Conservation (phyloP, 2,113 vertebrate species). For the Myrmecophaga tridactyla region DNA sequence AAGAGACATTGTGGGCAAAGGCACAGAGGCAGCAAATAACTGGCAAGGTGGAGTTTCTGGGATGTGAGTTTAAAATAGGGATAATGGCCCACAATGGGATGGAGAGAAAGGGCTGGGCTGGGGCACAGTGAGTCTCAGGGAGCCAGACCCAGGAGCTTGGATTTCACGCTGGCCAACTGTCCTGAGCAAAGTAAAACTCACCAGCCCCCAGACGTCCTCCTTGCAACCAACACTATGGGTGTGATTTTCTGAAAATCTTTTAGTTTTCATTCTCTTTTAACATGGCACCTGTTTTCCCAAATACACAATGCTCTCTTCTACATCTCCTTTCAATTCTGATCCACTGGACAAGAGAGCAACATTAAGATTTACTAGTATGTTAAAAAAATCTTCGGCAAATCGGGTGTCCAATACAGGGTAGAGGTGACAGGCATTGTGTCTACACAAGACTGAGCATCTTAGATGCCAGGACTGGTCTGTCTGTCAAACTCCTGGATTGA, state of each 20-base stretch:
- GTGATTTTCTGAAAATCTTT: background rate
- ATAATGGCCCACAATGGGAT: background rate
- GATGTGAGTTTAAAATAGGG: background rate
- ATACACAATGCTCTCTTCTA: background rate
- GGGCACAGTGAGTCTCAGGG: accelerated
- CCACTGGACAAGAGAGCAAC: background rate
- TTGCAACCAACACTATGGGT: accelerated
- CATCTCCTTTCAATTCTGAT: no score
- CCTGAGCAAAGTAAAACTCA: background rate
- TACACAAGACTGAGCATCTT: background rate
- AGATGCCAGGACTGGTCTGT: background rate
- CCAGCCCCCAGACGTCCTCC: background rate
- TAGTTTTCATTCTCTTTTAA: background rate
- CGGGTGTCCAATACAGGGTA: background rate
- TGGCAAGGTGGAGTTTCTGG: background rate
- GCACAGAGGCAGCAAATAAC: background rate
- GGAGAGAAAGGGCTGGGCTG: background rate
- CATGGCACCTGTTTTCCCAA: background rate
- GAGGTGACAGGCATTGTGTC: background rate
- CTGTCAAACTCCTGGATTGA: background rate
- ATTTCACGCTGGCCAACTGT: background rate
- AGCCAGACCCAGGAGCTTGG: background rate
- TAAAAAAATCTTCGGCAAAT: background rate
- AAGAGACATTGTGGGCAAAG: background rate
- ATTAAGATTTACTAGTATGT: background rate